Percentiles rank a stretch among this genome's conserved stretches.
Conservation (phyloP, 2,888 invertebrate species). For the Coenonympha glycerion region DNA sequence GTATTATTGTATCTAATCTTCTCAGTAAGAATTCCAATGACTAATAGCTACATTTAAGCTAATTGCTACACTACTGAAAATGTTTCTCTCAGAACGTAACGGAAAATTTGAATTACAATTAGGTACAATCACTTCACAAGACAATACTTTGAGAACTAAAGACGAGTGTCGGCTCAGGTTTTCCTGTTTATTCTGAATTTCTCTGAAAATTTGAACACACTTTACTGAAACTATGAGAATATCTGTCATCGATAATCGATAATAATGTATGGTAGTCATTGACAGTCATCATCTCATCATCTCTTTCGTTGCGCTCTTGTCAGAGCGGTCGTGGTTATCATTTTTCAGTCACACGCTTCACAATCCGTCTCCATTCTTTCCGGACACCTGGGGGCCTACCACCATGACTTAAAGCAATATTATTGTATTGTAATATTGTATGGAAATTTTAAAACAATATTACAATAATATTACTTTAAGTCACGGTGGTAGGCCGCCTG, state of each 20-base stretch:
- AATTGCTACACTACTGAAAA: not conserved
- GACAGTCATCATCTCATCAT: too few species aligned
- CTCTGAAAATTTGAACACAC: not conserved
- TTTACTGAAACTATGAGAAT: not conserved
- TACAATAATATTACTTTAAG: too few species aligned
- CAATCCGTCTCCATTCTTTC: too few species aligned
- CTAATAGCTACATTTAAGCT: not conserved
- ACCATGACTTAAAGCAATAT: too few species aligned
- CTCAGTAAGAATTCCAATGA: not conserved
- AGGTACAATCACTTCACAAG: not conserved
- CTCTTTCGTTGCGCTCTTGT: too few species aligned
- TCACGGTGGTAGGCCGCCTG: too few species aligned
- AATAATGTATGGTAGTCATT: not conserved
- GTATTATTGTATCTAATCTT: not conserved
- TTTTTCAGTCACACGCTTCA: too few species aligned
- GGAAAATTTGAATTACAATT: slow-evolving; percentile 19
- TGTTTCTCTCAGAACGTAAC: slow-evolving; percentile 6
- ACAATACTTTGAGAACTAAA: slow-evolving; percentile 5
- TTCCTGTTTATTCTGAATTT: slow-evolving; percentile 1
- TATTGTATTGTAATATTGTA: too few species aligned
- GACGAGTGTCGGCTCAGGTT: not conserved
- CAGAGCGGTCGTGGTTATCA: too few species aligned
- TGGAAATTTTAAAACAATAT: too few species aligned
- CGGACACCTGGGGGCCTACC: too few species aligned
- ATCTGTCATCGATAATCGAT: not conserved